phyloP scores from a whole-genome alignment of 2,797 vertebrate genomes.

The Numenius phaeopus region DNA sequence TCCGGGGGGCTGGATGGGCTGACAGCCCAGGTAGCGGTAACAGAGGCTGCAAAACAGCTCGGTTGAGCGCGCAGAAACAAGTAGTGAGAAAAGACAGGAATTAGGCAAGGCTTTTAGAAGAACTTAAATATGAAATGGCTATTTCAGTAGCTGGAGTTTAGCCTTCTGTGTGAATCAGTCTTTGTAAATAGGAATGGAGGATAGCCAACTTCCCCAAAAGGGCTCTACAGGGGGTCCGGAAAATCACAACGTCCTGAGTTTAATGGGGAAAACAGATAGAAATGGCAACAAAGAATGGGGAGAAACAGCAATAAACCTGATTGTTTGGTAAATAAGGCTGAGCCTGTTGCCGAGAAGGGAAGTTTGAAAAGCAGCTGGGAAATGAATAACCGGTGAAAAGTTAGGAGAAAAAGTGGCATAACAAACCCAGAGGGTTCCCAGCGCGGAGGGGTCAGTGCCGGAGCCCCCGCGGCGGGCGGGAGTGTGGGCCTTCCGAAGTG shows the following conservation, averaged over 20 bases:
- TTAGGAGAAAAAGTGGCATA: constrained; percentile 63
- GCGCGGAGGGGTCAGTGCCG: neutral
- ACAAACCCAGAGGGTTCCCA: constrained; percentile 47
- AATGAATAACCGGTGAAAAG: constrained; percentile 66
- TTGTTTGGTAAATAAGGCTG: constrained; percentile 73
- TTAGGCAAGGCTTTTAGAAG: constrained; percentile 7
- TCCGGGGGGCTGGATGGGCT: fast-evolving
- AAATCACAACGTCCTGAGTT: constrained; percentile 66
- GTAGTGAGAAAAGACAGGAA: neutral
- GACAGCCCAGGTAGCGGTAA: neutral
- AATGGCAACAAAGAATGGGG: constrained; percentile 68
- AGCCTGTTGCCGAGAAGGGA: constrained; percentile 46
- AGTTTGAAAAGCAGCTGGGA: constrained; percentile 67
- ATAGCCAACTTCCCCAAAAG: constrained; percentile 72
- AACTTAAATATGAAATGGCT: constrained; percentile 65
- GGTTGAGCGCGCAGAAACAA: neutral
- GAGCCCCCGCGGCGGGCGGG: neutral
- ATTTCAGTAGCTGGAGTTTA: constrained; percentile 55
- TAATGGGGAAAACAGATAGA: constrained; percentile 73
- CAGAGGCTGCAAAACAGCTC: neutral
- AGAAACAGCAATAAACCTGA: constrained; percentile 74
- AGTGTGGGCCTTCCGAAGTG: neutral
- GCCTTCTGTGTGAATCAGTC: constrained; percentile 62
- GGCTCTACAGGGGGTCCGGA: constrained; percentile 64
- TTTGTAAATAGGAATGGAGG: constrained; percentile 75